A percentile compares a stretch with the other conserved stretches of the same genome.
Conservation (phyloP, 2,888 invertebrate species). For the Catonia carolina region DNA sequence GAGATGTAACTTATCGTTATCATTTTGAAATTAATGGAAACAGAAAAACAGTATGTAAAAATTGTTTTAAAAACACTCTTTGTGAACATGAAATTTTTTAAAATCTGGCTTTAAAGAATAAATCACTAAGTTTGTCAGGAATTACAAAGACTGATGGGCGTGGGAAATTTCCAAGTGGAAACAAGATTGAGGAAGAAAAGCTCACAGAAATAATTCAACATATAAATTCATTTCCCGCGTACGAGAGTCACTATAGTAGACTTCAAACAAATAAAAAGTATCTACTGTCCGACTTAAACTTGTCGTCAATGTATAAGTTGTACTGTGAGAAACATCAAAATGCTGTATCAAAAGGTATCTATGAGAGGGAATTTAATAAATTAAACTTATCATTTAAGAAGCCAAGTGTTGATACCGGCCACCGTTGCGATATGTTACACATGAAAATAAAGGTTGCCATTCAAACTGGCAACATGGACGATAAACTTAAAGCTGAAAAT, state of each 20-base stretch:
- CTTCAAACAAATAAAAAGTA: background rate
- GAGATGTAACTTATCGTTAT: background rate
- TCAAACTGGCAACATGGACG: background rate
- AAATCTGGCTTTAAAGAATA: background rate
- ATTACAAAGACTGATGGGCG: background rate
- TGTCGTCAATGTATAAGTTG: background rate
- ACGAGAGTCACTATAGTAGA: background rate
- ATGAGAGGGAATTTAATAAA: slow-evolving; percentile 18
- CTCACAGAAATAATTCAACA: background rate
- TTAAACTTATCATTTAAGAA: slow-evolving; percentile 29
- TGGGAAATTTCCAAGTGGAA: background rate
- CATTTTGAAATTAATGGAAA: background rate
- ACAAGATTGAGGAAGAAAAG: background rate
- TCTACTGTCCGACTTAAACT: background rate
- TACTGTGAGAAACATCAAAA: background rate
- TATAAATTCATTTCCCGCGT: slow-evolving; percentile 7
- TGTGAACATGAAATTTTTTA: background rate
- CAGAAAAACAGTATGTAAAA: background rate
- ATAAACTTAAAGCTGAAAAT: slow-evolving; percentile 6
- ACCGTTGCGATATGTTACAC: slow-evolving; percentile 26
- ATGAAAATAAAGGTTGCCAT: slow-evolving; percentile 7
- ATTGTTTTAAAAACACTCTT: background rate
- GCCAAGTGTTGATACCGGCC: slow-evolving; percentile 30
- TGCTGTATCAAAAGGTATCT: background rate
- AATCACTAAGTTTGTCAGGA: background rate